Percentiles rank a stretch among this genome's conserved stretches.
phyloP scores from a whole-genome alignment of 1,140 invertebrate genomes.

The Goniozus legneri region DNA sequence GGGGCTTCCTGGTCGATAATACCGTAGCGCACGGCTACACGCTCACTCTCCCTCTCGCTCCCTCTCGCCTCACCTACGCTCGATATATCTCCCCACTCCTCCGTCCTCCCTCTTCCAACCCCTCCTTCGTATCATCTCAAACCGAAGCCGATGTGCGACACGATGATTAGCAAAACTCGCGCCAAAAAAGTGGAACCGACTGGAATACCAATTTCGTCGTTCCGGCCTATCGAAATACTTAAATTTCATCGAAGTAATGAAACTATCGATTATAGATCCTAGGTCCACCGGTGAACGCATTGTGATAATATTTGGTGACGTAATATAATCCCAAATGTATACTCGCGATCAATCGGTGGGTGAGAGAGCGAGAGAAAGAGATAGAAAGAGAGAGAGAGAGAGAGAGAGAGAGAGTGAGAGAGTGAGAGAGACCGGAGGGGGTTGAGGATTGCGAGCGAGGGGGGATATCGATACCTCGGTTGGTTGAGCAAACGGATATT shows the following conservation, averaged over 20 bases:
- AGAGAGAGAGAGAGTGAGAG: no score
- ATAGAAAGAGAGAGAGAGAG: no score
- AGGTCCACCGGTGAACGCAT: background rate
- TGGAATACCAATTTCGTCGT: background rate
- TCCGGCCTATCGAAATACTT: no score
- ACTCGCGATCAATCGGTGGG: background rate
- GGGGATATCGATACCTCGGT: background rate
- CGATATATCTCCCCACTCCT: background rate
- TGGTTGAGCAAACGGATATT: background rate
- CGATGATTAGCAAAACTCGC: background rate
- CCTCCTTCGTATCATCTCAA: no score
- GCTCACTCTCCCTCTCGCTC: slow-evolving; percentile 1
- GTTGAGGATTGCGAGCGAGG: background rate
- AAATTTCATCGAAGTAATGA: no score
- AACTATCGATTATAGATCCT: background rate
- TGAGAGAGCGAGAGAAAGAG: no score
- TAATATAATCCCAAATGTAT: background rate
- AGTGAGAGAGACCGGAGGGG: no score
- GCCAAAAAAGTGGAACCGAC: background rate
- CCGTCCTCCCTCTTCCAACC: no score
- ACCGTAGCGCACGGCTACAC: slow-evolving; percentile 21
- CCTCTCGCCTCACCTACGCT: background rate
- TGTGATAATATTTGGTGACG: background rate
- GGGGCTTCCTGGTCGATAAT: slow-evolving; percentile 44
- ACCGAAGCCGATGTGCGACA: background rate